These are phyloP conservation scores for Heterocephalus glaber DNA, from an alignment of 2,113 vertebrate species.

Conservation along the genomic window DNA sequence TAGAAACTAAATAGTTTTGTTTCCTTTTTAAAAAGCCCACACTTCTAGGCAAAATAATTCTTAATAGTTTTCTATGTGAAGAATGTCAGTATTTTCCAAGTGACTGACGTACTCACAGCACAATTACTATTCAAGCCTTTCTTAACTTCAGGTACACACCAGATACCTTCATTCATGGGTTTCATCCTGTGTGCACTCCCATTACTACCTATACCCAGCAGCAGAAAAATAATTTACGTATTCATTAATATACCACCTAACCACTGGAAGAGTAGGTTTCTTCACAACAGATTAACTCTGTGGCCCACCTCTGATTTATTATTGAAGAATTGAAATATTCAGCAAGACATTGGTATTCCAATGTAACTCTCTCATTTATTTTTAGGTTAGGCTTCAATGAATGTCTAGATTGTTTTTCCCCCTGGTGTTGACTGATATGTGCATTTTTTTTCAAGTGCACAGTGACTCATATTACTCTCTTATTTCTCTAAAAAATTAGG, in stretches of 20 bases:
- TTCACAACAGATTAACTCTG: background rate
- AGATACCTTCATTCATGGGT: background rate
- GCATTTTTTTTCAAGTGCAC: constrained; percentile 20
- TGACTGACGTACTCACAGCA: background rate
- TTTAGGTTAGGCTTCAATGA: constrained; percentile 65
- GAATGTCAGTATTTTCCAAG: background rate
- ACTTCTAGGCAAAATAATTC: background rate
- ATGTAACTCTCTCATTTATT: constrained; percentile 62
- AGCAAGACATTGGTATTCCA: constrained; percentile 52
- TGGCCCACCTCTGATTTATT: constrained; percentile 27
- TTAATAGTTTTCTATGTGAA: background rate
- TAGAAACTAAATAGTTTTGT: background rate
- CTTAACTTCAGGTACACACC: background rate
- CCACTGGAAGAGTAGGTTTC: background rate
- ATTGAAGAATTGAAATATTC: constrained; percentile 35
- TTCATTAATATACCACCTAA: constrained; percentile 52
- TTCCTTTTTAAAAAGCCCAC: background rate
- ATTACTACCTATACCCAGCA: background rate
- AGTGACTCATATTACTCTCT: constrained; percentile 14
- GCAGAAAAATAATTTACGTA: constrained; percentile 27
- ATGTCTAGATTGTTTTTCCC: constrained; percentile 49
- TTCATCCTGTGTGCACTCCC: background rate
- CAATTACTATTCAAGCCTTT: background rate
- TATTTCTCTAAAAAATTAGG: constrained; percentile 31
- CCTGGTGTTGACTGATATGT: background rate